Percentiles rank a stretch among this genome's conserved stretches.
Evolutionary conservation across 2,113 vertebrate species (phyloP).

Genomic region (Agapornis roseicollis): DNA sequence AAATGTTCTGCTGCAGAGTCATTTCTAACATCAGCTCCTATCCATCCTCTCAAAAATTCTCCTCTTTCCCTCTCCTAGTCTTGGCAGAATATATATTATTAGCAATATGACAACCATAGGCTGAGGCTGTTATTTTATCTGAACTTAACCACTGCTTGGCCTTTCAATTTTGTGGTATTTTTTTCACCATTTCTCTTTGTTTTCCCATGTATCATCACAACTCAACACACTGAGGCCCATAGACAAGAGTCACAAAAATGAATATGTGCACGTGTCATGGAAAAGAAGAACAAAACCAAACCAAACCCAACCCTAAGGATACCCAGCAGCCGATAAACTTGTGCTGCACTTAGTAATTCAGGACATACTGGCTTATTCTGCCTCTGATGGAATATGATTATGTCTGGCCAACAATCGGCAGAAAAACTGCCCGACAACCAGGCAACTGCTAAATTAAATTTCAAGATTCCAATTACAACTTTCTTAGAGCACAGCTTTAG

Average conservation of each 20-base stretch:
- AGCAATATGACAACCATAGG: not conserved
- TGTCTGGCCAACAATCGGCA: not conserved
- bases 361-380: not conserved
- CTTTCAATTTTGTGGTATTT: not conserved
- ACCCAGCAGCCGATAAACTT: not conserved
- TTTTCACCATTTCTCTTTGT: not conserved
- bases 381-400: constrained; percentile 31
- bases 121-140: not conserved
- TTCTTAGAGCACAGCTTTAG: not conserved
- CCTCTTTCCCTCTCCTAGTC: not conserved
- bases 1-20: not conserved
- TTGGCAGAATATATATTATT: not conserved
- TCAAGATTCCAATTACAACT: not conserved
- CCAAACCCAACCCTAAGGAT: not conserved
- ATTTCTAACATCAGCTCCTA: not conserved
- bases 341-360: not conserved
- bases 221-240: not conserved
- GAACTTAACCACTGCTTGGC: not conserved
- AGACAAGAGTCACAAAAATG: not conserved
- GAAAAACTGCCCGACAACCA: constrained; percentile 14
- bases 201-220: not conserved
- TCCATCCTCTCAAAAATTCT: not conserved
- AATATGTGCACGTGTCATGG: not conserved
- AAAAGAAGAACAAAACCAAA: not conserved
- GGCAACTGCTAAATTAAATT: constrained; percentile 38